Evolutionary conservation across 2,888 invertebrate species (phyloP), one percentile per base, ranked within the genome.

Genomic region (Drosophila melanosoma): DNA sequence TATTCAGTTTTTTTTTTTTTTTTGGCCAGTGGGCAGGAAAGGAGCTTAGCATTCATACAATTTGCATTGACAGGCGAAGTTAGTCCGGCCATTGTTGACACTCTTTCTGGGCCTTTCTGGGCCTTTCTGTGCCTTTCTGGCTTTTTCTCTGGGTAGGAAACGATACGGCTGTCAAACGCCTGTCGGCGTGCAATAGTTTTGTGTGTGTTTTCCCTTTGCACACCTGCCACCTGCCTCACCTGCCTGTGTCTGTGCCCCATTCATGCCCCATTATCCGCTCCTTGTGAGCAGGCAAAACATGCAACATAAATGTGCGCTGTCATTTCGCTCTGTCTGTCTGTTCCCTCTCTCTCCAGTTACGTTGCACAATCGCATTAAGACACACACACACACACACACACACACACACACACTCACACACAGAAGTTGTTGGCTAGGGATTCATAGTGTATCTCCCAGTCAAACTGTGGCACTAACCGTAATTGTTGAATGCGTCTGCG

Each of bases 391-490:
- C 42, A 36, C 36, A 65, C 29, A 57, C 11, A 59, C 17, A 65
- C 35, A 26, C 11, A 61, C 20, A 59, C n/a, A 51, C 54, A 66
- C 26, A 35, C 23, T 58, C 38, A 53, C 20, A 4, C 29, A 29
- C 29, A 29, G 6, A 29, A 1, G 29, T 29, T 29, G 29, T 29
- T 29, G 29, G 29, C 6, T 1, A 29, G 29, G 29, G 29, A 29
- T 29, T 29, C 29, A 29, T 29, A 61, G 73, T 64, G 62, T 62
- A 71, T 74, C 60, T n/a, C 78, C 63, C 82, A 84, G 84, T 82
- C 83, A 83, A 87, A 83, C 83, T 78, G 84, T 83, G 87, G 84
- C 87, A 83, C 83, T 87, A 83, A 87, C 78, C 81, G 84, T 84
- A 83, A 83, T 83, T 87, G 87, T 87, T 84, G 82, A 76, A 82